Evolutionary conservation across 2,888 invertebrate genomes (phyloP), one percentile per base, ranked within the genome.

Genomic region (Eudasyphora cyanicolor): DNA sequence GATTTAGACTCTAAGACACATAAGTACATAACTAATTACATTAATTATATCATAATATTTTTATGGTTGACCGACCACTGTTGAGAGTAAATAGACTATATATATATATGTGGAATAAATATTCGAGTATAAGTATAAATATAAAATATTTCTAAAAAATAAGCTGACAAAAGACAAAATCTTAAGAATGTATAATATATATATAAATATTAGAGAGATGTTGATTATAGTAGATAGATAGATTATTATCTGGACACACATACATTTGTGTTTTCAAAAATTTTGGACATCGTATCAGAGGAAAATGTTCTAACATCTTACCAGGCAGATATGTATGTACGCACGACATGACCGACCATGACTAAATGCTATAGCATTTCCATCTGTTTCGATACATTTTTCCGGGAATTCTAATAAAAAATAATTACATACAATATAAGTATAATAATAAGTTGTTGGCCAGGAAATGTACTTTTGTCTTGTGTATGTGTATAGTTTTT

Each of bases 401-500:
- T 64, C 57, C 24, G 42, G 24, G 42, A 35, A 19, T 24, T 24
- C 14, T 24, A 42, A 21, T 62, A 38, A 38, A n/a, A n/a, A 67
- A 1, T 67, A 67, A 24, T 17, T 60, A 60, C 17, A 24, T 51
- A 32, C 8, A 64, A 64, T 17, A 64, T 60, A 60, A n/a, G 29
- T 51, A 32, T 19, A 64, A 64, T 17, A 64, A 24, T n/a, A n/a
- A n/a, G n/a, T n/a, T n/a, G 67, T 67, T 67, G 42, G 38, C 67
- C 38, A 67, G 42, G 42, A 64, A 42, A 42, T 67, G 24, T 42
- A 67, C 19, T 17, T 38, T 64, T 35, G 29, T 57, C 5, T 60
- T n/a, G 38, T 35, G 38, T 67, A 14, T 80, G 80, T 35, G 38
- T 67, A 14, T 80, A 77, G 70, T 78, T 71, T 71, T 79, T 60